Base-by-base conservation (phyloP, 2,113 vertebrate species). In the Toxostoma redivivum region DNA sequence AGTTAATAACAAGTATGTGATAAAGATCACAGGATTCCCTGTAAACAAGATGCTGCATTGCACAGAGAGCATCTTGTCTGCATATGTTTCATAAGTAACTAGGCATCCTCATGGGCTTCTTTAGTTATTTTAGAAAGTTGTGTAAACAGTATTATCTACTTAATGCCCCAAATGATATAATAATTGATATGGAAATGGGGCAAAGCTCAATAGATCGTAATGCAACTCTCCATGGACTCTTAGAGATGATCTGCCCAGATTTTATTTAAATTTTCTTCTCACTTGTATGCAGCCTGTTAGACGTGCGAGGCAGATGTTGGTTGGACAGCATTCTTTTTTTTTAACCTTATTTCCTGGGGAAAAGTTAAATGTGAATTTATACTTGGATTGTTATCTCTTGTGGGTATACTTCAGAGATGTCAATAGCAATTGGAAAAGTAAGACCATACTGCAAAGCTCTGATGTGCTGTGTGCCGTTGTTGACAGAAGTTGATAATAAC, bases 11-110 rank as follows among this genome's bases (percentile, higher is more conserved):
- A 91, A 96, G 86, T 94, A 48, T 85, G 91, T 94, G 92, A 94
- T 96, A 93, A 95, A 97, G 96, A 97, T 96, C 94, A 95, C 96
- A 97, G 94, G 93, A 95, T 97, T 95, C 95, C 90, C 94, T 97
- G 96, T 97, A 97, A 97, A 97, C 96, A 97, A 95, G 95, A 95
- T 92, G 95, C 87, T 90, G 91, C 93, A 61, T 74, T 94, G 95
- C 90, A 81, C 88, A 90, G 94, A 95, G 83, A 94, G 64, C 93
- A 95, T 97, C 94, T 97, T 94, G 85, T 95, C 94, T 95, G 96
- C 96, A 95, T 94, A 96, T 97, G 92, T 95, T 97, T 97, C 91
- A 74, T 94, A 96, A 97, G 78, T 87, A 96, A 94, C 93, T 57
- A 95, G 64, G 90, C 92, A 94, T 95, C 82, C 94, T 96, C 92